phyloP scores from a whole-genome alignment of 2,888 invertebrate genomes.

The Noctua comes region DNA sequence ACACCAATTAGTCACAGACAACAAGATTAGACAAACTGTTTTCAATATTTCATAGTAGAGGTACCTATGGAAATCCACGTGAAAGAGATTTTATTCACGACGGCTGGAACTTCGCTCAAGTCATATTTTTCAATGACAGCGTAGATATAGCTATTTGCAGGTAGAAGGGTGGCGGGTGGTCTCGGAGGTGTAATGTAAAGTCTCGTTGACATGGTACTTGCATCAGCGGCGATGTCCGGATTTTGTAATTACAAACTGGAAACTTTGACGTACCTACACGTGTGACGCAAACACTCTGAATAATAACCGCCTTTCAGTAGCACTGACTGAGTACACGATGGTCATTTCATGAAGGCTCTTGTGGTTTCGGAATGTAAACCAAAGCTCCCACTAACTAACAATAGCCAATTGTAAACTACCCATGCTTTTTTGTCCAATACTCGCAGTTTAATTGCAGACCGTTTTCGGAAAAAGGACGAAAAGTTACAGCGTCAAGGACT shows the following conservation, averaged over 20 bases:
- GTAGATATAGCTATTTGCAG: slow-evolving; percentile 54
- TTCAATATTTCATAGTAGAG: slow-evolving; percentile 18
- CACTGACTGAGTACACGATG: slow-evolving; percentile 9
- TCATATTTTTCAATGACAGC: slow-evolving; percentile 65
- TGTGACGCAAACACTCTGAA: slow-evolving; percentile 39
- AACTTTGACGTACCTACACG: slow-evolving; percentile 47
- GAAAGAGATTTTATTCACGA: slow-evolving; percentile 43
- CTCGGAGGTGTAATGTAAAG: slow-evolving; percentile 69
- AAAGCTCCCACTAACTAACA: background rate
- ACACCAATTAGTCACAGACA: slow-evolving; percentile 1
- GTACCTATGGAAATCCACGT: slow-evolving; percentile 16
- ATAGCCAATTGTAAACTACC: too few species aligned
- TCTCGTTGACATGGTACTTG: slow-evolving; percentile 69
- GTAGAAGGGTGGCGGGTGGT: slow-evolving; percentile 54
- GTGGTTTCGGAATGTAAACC: slow-evolving; percentile 8
- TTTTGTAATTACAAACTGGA: slow-evolving; percentile 53
- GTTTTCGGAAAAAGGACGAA: slow-evolving; percentile 16
- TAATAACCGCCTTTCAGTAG: slow-evolving; percentile 33
- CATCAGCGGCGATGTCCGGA: slow-evolving; percentile 62
- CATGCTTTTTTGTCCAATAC: background rate
- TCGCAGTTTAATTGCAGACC: background rate
- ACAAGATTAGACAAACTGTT: slow-evolving; percentile 1
- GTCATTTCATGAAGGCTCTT: slow-evolving; percentile 11
- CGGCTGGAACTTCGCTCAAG: slow-evolving; percentile 48
- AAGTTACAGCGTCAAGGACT: background rate